A percentile compares a stretch with the other conserved stretches of the same genome.
These are phyloP conservation scores for Pontoporia blainvillei DNA, from an alignment of 2,113 vertebrate genomes.

Conservation along the genomic window DNA sequence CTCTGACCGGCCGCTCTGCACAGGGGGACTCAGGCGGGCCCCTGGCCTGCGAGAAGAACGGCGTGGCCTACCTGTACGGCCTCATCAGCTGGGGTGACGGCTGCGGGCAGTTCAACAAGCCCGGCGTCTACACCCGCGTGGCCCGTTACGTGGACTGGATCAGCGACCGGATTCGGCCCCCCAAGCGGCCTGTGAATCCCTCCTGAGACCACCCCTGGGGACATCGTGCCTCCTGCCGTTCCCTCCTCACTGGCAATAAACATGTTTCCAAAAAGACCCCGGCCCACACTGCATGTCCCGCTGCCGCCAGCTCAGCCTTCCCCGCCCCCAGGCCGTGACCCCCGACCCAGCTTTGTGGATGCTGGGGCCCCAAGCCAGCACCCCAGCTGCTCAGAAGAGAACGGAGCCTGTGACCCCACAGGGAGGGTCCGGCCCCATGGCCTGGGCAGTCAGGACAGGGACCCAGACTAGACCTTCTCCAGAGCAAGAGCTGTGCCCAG, in stretches of 20 bases:
- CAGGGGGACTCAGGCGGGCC: conserved; percentile 97
- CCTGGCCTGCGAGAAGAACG: conserved; percentile 85
- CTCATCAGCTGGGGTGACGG: conserved; percentile 96
- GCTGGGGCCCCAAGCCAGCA: neutral
- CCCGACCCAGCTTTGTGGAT: neutral
- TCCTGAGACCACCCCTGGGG: neutral
- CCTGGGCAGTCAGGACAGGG: neutral
- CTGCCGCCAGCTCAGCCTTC: neutral
- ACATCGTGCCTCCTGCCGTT: rapidly evolving
- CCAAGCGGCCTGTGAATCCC: neutral
- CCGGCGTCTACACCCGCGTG: conserved; percentile 93
- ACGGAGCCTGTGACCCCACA: neutral
- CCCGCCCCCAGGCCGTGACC: rapidly evolving
- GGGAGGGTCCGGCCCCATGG: no score
- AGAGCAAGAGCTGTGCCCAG: neutral
- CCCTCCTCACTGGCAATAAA: conserved; percentile 39
- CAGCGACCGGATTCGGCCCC: conserved; percentile 80
- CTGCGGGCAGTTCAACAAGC: conserved; percentile 86
- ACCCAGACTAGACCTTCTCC: no score
- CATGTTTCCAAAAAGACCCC: no score
- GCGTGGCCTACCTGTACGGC: conserved; percentile 90
- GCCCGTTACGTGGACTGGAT: conserved; percentile 92
- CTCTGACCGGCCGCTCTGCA: neutral
- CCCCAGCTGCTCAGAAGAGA: neutral
- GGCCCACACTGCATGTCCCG: rapidly evolving